Evolutionary conservation across 2,888 invertebrate genomes (phyloP).

Genomic region (Congeria kusceri): DNA sequence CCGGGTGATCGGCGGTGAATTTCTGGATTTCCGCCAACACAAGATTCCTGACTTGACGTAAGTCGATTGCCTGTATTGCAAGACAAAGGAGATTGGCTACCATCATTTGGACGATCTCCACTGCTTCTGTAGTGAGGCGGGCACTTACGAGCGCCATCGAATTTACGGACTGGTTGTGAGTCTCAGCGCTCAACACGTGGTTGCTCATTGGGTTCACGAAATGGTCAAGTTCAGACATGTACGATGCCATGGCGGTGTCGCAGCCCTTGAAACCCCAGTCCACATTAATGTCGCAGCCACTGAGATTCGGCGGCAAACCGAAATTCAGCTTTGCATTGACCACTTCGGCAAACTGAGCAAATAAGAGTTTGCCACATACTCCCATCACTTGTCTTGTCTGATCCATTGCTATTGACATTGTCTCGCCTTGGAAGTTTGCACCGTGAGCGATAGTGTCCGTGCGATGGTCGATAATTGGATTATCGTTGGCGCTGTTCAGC

Average conservation of each 20-base stretch:
- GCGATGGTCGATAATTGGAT: slow-evolving; percentile 48
- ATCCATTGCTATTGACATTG: slow-evolving; percentile 61
- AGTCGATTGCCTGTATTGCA: slow-evolving; percentile 23
- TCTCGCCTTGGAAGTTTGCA: slow-evolving; percentile 44
- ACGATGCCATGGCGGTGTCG: slow-evolving; percentile 72
- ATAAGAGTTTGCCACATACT: slow-evolving; percentile 71
- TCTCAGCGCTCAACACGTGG: slow-evolving; percentile 73
- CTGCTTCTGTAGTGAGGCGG: slow-evolving; percentile 43
- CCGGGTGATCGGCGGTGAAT: slow-evolving; percentile 7
- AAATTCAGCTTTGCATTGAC: slow-evolving; percentile 65
- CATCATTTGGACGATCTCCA: slow-evolving; percentile 71
- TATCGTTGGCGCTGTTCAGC: slow-evolving; percentile 34
- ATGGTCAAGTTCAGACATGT: slow-evolving; percentile 70
- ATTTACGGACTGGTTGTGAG: slow-evolving; percentile 75
- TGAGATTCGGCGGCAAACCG: slow-evolving; percentile 72
- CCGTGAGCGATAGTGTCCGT: slow-evolving; percentile 26
- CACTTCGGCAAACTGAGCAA: slow-evolving; percentile 72
- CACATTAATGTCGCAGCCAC: slow-evolving; percentile 61
- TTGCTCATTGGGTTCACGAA: slow-evolving; percentile 69
- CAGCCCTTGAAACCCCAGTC: slow-evolving; percentile 75
- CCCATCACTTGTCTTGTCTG: slow-evolving; percentile 70
- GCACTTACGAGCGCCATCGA: slow-evolving; percentile 71
- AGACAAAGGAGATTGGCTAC: slow-evolving; percentile 47
- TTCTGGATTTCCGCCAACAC: slow-evolving; percentile 13
- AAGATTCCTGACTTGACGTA: slow-evolving; percentile 28